Evolutionary conservation across 2,888 invertebrate genomes (phyloP).

Genomic region (Meghimatium bilineatum): DNA sequence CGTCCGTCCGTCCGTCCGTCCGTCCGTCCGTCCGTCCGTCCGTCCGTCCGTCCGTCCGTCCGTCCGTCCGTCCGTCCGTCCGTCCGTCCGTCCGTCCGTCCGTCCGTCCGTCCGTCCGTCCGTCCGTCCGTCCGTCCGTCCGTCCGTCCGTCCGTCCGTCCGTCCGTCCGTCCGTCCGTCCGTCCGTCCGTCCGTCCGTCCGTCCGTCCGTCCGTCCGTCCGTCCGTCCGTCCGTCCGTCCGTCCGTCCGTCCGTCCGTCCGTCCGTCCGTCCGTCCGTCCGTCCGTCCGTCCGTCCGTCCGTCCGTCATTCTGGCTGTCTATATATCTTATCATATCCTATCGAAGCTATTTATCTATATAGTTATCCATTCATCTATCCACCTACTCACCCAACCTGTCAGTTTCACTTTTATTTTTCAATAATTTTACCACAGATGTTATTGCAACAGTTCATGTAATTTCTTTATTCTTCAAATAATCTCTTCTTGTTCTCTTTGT

Average conservation of each 20-base stretch:
- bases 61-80: background rate
- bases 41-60: background rate
- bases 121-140: background rate
- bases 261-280: background rate
- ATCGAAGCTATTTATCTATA: too few relatives aligned
- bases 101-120: background rate
- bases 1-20: background rate
- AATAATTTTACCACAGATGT: too few relatives aligned
- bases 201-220: background rate
- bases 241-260: background rate
- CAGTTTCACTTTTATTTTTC: too few relatives aligned
- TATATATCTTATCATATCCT: too few relatives aligned
- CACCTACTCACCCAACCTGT: too few relatives aligned
- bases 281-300: background rate
- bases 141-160: background rate
- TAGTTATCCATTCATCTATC: too few relatives aligned
- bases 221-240: background rate
- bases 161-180: slow-evolving; percentile 1
- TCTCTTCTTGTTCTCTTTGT: too few relatives aligned
- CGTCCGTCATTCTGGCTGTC: background rate
- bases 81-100: background rate
- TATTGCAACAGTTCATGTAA: too few relatives aligned
- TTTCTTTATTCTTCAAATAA: too few relatives aligned
- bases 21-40: background rate
- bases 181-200: background rate